Evolutionary conservation across 2,113 vertebrate species (phyloP), one percentile per base, ranked within the genome.

Genomic region (Thomomys bottae): DNA sequence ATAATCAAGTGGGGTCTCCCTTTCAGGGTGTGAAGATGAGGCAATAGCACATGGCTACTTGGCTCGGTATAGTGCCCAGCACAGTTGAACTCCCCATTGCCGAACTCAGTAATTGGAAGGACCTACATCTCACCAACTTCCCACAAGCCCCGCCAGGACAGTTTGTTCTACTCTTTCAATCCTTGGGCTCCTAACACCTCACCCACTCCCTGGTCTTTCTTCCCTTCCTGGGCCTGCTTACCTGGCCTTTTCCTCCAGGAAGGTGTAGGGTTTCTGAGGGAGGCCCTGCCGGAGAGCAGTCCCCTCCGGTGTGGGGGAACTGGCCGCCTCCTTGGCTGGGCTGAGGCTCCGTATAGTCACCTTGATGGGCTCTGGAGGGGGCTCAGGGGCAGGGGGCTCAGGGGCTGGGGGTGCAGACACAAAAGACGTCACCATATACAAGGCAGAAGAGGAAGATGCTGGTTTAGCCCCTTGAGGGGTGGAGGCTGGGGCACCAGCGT

Each of bases 181-280:
- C 38, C 36, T 57, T 2, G 1, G 8, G 61, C 4, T 59, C 40
- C 67, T 9, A 3, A 5, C 1, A 6, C 17, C 18, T 63, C 26
- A 1, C 40, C 67, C 54, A 4, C 10, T 32, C 66, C 24, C 42
- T 17, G 2, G 11, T 30, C 70, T 4, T 30, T n/a, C 38, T 24
- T 8, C 71, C 79, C 61, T 36, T n/a, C 36, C 94, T 64, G 20
- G 8, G 64, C 67, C 75, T 11, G 20, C 98, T 98, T 97, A 99
- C 99, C 99, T 99, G 70, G 99, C 99, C 95, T 99, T 99, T 97
- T 99, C 99, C 1, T 99, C 99, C 98, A 99, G 98, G 94, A 99
- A 99, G 5, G 99, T 99, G 87, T 99, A 99, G 0, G 99, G 99
- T 95, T 99, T 99, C 97, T 99, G 99, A 61, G 99, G 99, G 23